Conservation (phyloP, 2,113 vertebrate genomes). For the Columbina picui region DNA sequence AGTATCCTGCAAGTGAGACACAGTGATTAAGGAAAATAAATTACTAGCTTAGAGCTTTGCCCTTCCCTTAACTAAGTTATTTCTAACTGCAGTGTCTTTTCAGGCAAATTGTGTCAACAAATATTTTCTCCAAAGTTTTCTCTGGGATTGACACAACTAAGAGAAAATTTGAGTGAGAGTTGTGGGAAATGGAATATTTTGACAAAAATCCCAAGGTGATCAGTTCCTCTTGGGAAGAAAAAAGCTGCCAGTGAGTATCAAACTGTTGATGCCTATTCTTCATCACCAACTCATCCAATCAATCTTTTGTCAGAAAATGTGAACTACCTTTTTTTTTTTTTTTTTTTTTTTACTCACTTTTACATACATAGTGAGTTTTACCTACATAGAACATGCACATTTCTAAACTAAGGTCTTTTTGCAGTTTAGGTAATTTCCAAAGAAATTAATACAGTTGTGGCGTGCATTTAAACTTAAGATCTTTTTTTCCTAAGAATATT, state of each 20-base stretch:
- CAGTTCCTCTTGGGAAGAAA: background rate
- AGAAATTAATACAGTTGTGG: background rate
- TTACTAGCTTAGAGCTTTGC: background rate
- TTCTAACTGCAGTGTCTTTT: background rate
- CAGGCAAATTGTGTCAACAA: background rate
- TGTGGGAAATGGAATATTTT: background rate
- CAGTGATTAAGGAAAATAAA: background rate
- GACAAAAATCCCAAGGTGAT: background rate
- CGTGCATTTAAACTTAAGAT: background rate
- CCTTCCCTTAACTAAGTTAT: background rate
- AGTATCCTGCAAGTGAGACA: background rate
- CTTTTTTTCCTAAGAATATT: background rate
- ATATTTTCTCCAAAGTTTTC: background rate
- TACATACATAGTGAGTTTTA: background rate
- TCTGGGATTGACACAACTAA: background rate
- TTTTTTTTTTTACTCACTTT: background rate
- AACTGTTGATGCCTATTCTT: background rate
- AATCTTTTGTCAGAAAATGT: background rate
- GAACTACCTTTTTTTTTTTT: background rate
- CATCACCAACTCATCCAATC: fast-evolving
- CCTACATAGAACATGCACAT: fast-evolving
- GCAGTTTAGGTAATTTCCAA: background rate
- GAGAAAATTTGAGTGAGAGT: background rate
- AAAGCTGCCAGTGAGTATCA: background rate
- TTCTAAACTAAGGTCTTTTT: background rate